Evolutionary conservation across 2,888 invertebrate genomes (phyloP).

Genomic region (Conops quadrifasciatus): DNA sequence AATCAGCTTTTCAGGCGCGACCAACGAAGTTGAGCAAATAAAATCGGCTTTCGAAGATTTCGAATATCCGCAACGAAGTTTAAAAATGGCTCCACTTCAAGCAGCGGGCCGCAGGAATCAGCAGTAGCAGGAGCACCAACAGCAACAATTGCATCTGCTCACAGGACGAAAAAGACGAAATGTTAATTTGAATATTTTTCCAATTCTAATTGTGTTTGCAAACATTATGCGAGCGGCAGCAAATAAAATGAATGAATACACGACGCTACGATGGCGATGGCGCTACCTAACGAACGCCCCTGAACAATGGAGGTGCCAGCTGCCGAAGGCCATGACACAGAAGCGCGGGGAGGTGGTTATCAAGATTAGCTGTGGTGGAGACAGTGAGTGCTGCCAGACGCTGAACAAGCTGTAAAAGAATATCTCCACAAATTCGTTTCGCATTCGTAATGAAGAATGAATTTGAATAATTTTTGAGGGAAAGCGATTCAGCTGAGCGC

Average conservation of each 20-base stretch:
- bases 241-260: conserved; percentile 30
- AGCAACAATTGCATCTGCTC: neutral
- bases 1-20: conserved; percentile 19
- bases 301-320: conserved; percentile 4
- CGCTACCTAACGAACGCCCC: conserved; percentile 16
- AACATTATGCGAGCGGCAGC: conserved; percentile 49
- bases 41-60: conserved; percentile 23
- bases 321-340: neutral
- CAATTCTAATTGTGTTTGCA: conserved; percentile 55
- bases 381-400: conserved; percentile 24
- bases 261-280: neutral
- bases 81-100: conserved; percentile 4
- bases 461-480: conserved; percentile 47
- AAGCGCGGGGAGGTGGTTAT: neutral
- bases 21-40: conserved; percentile 21
- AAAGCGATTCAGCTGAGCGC: neutral
- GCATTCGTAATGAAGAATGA: conserved; percentile 44
- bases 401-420: conserved; percentile 33
- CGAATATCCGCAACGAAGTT: conserved; percentile 22
- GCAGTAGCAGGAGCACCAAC: conserved; percentile 8
- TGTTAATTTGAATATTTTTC: conserved; percentile 50
- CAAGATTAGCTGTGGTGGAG: conserved; percentile 25
- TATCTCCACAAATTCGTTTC: conserved; percentile 33
- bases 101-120: neutral
- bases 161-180: conserved; percentile 22